A percentile compares a stretch with the other conserved stretches of the same genome.
These are phyloP conservation scores for Malurus melanocephalus DNA, from an alignment of 2,113 vertebrate species.

Conservation along the genomic window DNA sequence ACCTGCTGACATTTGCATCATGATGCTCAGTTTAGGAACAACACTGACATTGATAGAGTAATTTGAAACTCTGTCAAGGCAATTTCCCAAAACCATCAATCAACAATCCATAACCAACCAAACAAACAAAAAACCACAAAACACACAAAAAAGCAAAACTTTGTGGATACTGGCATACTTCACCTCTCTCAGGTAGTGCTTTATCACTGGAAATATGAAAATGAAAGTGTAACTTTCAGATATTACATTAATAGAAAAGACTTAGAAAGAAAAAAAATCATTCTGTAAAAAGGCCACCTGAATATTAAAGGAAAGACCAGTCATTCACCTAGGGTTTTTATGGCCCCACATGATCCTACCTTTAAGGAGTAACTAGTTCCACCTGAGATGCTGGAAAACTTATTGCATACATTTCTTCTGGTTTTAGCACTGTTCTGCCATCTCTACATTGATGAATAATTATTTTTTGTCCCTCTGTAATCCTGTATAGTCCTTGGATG, in stretches of 20 bases:
- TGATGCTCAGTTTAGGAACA: not conserved
- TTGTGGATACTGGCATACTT: not conserved
- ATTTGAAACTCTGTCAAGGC: not conserved
- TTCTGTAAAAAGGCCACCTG: not conserved
- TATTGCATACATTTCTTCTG: not conserved
- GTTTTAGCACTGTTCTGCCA: not conserved
- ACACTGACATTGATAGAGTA: not conserved
- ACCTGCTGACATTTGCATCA: not conserved
- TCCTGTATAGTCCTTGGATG: not conserved
- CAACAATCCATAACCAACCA: not conserved
- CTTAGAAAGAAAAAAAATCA: not conserved
- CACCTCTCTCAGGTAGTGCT: not conserved
- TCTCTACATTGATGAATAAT: not conserved
- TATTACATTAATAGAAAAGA: fast-evolving
- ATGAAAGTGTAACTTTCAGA: not conserved
- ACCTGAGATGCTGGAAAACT: not conserved
- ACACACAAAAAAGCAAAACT: not conserved
- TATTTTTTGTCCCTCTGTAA: not conserved
- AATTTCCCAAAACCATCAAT: not conserved
- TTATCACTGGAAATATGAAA: not conserved
- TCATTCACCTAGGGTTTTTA: not conserved
- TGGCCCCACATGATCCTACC: not conserved
- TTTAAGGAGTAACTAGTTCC: not conserved
- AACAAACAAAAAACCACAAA: not conserved
- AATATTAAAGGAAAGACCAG: not conserved